Percentiles rank a stretch among this genome's conserved stretches.
phyloP scores from a whole-genome alignment of 2,113 vertebrate genomes.

The Theropithecus gelada region DNA sequence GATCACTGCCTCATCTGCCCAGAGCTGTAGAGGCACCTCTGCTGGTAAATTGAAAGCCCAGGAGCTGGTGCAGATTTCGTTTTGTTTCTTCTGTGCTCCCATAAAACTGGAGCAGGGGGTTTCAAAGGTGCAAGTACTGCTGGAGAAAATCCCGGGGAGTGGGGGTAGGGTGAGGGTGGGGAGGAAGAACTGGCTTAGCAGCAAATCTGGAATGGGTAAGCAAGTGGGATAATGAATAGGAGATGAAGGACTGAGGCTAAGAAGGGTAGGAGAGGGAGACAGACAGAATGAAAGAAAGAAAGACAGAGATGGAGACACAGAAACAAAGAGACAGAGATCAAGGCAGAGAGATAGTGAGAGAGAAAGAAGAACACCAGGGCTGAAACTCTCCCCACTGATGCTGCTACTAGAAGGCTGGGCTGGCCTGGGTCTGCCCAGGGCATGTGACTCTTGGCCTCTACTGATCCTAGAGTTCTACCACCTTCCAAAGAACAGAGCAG shows the following conservation, averaged over 20 bases:
- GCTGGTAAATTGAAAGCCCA: neutral
- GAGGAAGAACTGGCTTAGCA: neutral
- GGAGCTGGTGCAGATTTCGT: neutral
- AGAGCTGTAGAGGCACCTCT: neutral
- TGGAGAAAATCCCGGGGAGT: neutral
- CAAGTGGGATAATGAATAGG: neutral
- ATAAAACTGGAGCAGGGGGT: neutral
- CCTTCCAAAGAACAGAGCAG: neutral
- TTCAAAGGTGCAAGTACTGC: neutral
- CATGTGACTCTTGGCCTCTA: too few relatives aligned
- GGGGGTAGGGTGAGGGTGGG: too few relatives aligned
- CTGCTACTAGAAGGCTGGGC: accelerated
- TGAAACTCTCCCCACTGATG: accelerated
- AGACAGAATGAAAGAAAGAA: neutral
- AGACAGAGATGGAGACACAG: neutral
- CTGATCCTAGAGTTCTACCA: neutral
- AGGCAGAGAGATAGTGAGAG: neutral
- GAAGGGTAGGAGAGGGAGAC: neutral
- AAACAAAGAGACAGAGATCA: neutral
- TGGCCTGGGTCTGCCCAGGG: neutral
- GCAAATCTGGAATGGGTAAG: neutral
- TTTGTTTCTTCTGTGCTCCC: neutral
- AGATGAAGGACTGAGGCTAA: neutral
- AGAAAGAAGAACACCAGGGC: too few relatives aligned
- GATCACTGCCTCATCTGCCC: neutral